phyloP scores from a whole-genome alignment of 2,797 vertebrate species.

The Coendou prehensilis region DNA sequence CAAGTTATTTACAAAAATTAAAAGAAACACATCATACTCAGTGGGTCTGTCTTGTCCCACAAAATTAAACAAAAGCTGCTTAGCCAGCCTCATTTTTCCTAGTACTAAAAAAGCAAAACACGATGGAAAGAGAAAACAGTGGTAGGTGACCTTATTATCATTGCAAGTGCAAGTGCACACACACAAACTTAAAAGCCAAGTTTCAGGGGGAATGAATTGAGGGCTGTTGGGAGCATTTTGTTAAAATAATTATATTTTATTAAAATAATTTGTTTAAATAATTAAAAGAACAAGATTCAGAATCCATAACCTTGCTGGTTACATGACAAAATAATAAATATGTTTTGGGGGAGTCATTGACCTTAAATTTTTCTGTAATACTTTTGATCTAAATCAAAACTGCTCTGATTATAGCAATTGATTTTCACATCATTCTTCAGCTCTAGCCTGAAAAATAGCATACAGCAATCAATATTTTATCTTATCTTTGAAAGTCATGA shows the following conservation, averaged over 20 bases:
- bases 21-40: slow-evolving; percentile 36
- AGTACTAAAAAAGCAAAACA: background rate
- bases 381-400: slow-evolving; percentile 66
- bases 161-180: background rate
- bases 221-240: background rate
- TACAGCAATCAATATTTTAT: slow-evolving; percentile 45
- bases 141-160: background rate
- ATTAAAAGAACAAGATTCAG: slow-evolving; percentile 44
- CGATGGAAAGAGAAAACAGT: background rate
- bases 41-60: background rate
- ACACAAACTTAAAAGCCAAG: background rate
- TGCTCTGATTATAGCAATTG: slow-evolving; percentile 48
- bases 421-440: slow-evolving; percentile 60
- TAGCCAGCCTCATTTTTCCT: background rate
- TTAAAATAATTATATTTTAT: background rate
- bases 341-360: background rate
- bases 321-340: slow-evolving; percentile 61
- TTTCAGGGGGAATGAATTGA: background rate
- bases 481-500: slow-evolving; percentile 68
- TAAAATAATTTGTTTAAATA: slow-evolving; percentile 38
- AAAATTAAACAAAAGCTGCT: slow-evolving; percentile 31
- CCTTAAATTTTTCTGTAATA: slow-evolving; percentile 59
- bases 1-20: slow-evolving; percentile 53
- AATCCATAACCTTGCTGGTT: background rate
- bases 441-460: slow-evolving; percentile 42